These are phyloP conservation scores for Uria lomvia DNA, from an alignment of 2,113 vertebrate species.

Conservation along the genomic window DNA sequence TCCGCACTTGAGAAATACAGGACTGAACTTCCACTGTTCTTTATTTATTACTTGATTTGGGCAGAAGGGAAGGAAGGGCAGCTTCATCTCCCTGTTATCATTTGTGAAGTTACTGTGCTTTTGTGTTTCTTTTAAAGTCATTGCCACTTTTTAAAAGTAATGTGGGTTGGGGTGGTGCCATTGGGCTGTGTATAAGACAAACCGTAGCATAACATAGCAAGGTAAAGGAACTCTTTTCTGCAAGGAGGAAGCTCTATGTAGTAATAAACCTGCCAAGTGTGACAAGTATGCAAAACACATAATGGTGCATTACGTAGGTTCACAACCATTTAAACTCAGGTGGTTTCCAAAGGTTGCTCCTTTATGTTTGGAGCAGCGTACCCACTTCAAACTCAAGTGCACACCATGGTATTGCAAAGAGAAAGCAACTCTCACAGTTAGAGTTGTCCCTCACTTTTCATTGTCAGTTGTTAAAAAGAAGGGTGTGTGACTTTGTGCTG, in stretches of 20 bases:
- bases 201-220: background rate
- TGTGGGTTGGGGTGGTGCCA: rapidly evolving
- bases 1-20: background rate
- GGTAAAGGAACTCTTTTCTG: background rate
- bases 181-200: background rate
- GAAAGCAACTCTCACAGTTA: background rate
- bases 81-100: background rate
- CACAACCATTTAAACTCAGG: background rate
- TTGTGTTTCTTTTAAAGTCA: background rate
- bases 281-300: background rate
- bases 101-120: background rate
- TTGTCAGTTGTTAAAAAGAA: background rate
- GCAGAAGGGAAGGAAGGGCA: background rate
- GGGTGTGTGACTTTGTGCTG: background rate
- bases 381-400: background rate
- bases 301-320: background rate
- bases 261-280: background rate
- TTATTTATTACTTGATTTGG: background rate
- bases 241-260: background rate
- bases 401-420: background rate
- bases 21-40: background rate
- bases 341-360: background rate
- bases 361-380: background rate
- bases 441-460: background rate
- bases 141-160: background rate